Conservation (phyloP, 2,797 vertebrate species). For the Neopelma chrysocephalum region DNA sequence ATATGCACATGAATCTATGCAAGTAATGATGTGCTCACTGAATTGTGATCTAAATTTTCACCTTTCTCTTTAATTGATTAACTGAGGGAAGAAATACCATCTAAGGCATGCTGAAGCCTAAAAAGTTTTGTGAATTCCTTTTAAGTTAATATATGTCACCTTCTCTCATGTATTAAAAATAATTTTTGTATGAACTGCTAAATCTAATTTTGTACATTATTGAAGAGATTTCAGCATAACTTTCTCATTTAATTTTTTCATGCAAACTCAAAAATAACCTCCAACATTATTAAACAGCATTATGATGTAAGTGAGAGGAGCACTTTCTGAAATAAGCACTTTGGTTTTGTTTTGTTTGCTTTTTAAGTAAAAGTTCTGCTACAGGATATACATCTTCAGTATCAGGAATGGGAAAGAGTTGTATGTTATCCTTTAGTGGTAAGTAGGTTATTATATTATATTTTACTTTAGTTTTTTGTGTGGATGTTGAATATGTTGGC, state of each 20-base stretch:
- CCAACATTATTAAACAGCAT: neutral
- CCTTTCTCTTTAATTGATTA: neutral
- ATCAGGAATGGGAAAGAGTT: constrained; percentile 71
- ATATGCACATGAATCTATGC: neutral
- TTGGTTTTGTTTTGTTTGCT: constrained; percentile 7
- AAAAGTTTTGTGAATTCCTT: neutral
- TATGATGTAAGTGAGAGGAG: neutral
- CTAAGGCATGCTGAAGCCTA: neutral
- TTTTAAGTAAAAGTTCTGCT: constrained; percentile 75
- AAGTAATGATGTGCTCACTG: neutral
- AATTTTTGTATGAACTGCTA: neutral
- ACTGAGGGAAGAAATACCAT: neutral
- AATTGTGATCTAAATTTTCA: neutral
- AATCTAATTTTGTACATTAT: neutral
- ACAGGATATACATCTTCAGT: constrained; percentile 60
- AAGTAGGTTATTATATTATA: constrained; percentile 41
- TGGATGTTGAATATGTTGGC: neutral
- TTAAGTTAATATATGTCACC: neutral
- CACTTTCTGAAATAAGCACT: neutral
- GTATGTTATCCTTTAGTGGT: constrained; percentile 76
- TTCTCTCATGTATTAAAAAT: neutral
- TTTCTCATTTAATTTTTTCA: neutral
- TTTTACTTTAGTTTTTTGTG: neutral
- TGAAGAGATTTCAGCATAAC: neutral
- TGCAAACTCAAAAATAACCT: neutral